Base-by-base conservation (phyloP, 2,797 vertebrate species). In the Onychomys arenicola region DNA sequence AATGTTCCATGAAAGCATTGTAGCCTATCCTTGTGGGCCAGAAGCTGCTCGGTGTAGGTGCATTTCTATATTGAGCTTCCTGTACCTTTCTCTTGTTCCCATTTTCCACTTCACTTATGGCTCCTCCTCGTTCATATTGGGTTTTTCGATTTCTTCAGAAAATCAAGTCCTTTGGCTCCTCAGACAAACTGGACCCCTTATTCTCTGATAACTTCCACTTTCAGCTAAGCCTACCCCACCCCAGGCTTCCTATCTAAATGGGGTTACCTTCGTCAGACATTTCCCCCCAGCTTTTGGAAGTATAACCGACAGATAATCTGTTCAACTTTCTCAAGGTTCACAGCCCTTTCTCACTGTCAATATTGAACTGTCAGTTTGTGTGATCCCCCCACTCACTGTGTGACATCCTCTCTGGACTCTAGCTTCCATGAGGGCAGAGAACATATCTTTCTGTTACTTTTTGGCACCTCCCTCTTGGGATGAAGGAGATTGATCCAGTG, bases 71-170 rank as follows among this genome's bases (percentile, higher is more conserved):
- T 46, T 40, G 71, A n/a, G 57, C 32, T 49, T 37, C 25, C 49
- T 61, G 87, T 43, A 27, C 29, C 67, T 86, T 52, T 61, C 71
- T 49, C 57, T 43, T 2, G 0, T 63, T 80, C 59, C 12, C 40
- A 17, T 49, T 65, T 40, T 46, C 17, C 9, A 93, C 49, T 37
- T 61, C 14, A 23, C 34, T 67, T 0, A 12, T 37, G 80, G n/a
- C 32, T 83, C 2, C 46, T 71, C 71, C 40, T 40, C 6, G 14
- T 40, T 19, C 11, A 14, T 2, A 17, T 5, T 23, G 32, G 37
- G 29, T n/a, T 83, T 89, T 96, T 87, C 34, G 6, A 0, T 91
- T 93, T 87, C 61, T 71, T 4, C 59, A 90, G 83, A 89, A 93
- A 65, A 80, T 88, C 81, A 69, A 61, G 9, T 69, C 46, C 6